Percentiles rank a stretch among this genome's conserved stretches.
Conservation (phyloP, 2,888 invertebrate species). For the Hanleya hanleyi region DNA sequence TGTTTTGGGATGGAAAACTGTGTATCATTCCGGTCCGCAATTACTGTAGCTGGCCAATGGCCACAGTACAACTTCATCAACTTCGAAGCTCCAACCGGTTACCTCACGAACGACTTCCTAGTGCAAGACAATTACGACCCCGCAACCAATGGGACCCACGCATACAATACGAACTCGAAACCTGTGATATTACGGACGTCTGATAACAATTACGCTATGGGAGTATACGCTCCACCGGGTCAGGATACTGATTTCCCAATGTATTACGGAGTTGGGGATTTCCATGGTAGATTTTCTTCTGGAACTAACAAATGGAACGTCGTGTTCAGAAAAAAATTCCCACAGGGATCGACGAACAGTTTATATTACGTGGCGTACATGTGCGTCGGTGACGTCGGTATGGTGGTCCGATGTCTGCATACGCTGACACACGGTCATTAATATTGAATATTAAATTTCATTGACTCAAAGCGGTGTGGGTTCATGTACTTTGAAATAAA, state of each 20-base stretch:
- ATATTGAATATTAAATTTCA: no score
- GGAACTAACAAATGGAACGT: conserved; percentile 39
- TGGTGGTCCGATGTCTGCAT: conserved; percentile 36
- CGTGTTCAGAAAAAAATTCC: conserved; percentile 37
- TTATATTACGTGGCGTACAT: conserved; percentile 37
- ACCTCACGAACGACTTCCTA: conserved; percentile 39
- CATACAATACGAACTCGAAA: conserved; percentile 16
- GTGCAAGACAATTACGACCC: conserved; percentile 26
- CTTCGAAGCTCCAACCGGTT: conserved; percentile 43
- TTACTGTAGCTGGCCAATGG: conserved; percentile 41
- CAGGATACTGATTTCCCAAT: conserved; percentile 33
- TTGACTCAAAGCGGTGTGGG: no score
- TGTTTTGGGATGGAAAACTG: conserved; percentile 36
- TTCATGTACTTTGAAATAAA: no score
- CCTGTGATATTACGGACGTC: conserved; percentile 34
- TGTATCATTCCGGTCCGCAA: conserved; percentile 36
- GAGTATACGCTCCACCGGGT: conserved; percentile 36
- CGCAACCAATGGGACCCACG: conserved; percentile 10
- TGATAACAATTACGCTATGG: conserved; percentile 37
- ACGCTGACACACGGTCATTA: no score
- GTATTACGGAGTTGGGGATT: conserved; percentile 19
- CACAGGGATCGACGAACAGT: conserved; percentile 10
- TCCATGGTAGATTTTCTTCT: conserved; percentile 9
- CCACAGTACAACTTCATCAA: conserved; percentile 32
- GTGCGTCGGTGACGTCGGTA: conserved; percentile 36